Evolutionary conservation across 2,888 invertebrate species (phyloP).

Genomic region (Volucella bombylans): DNA sequence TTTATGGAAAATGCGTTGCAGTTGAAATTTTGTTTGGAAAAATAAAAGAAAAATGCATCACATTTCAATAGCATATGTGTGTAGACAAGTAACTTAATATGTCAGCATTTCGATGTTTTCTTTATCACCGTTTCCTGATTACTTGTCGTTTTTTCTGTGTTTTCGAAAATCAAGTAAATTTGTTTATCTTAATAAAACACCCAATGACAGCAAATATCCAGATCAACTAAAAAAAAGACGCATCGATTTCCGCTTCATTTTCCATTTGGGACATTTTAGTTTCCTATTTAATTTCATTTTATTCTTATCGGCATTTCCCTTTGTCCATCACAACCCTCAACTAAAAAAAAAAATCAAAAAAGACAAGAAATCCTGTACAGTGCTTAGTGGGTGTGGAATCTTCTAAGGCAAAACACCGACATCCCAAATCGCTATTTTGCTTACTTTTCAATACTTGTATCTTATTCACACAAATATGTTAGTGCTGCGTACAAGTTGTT

Average conservation of each 20-base stretch:
- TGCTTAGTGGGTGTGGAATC: background rate
- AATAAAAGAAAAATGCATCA: background rate
- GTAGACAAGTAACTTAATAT: background rate
- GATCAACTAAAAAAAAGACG: conserved; percentile 55
- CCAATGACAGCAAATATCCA: conserved; percentile 54
- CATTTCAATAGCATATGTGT: no score
- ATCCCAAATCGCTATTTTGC: conserved; percentile 60
- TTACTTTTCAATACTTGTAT: conserved; percentile 61
- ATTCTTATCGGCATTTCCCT: conserved; percentile 67
- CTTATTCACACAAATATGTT: conserved; percentile 53
- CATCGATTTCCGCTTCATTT: conserved; percentile 71
- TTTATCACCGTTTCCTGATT: background rate
- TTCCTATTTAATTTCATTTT: conserved; percentile 71
- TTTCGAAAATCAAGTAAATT: conserved; percentile 48
- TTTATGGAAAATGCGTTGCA: no score
- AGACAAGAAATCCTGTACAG: background rate
- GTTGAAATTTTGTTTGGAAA: background rate
- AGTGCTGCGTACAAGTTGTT: conserved; percentile 20
- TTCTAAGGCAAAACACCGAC: background rate
- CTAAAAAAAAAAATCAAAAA: background rate
- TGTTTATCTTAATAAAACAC: conserved; percentile 57
- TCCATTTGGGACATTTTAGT: conserved; percentile 71
- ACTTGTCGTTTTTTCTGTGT: background rate
- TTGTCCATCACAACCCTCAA: conserved; percentile 32
- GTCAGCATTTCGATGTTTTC: background rate